Evolutionary conservation across 2,888 invertebrate species (phyloP).

Genomic region (Aphidius colemani): DNA sequence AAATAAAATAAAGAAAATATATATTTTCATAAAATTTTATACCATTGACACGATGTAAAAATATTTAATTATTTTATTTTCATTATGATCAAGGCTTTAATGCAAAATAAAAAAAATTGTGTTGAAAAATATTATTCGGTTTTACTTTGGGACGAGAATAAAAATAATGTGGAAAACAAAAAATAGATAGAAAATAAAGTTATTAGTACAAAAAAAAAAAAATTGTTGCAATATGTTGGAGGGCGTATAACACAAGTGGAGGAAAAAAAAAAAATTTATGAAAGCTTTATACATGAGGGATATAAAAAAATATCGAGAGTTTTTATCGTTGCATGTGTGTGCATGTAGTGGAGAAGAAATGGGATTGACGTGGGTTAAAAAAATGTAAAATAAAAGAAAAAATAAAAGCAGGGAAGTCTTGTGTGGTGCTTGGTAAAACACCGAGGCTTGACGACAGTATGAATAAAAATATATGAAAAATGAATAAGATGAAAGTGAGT

Average conservation of each 20-base stretch:
- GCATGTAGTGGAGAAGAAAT: slow-evolving; percentile 17
- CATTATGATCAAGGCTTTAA: no score
- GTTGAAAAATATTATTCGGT: no score
- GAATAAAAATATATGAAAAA: not conserved
- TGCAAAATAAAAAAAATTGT: no score
- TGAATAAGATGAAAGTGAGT: slow-evolving; percentile 25
- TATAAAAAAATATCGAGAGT: slow-evolving; percentile 24
- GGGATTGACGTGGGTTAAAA: slow-evolving; percentile 19
- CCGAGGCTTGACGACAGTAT: slow-evolving; percentile 1
- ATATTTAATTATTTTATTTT: no score
- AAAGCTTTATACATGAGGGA: slow-evolving; percentile 7
- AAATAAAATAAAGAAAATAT: not conserved
- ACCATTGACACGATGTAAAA: no score
- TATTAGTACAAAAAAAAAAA: slow-evolving; percentile 17
- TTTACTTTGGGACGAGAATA: no score
- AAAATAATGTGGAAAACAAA: no score
- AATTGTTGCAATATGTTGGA: slow-evolving; percentile 11
- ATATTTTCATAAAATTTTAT: no score
- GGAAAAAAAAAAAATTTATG: slow-evolving; percentile 7
- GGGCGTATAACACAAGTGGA: slow-evolving; percentile 8
- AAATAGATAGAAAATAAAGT: not conserved
- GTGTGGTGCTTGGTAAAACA: no score
- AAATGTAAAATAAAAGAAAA: slow-evolving; percentile 17
- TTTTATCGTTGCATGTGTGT: slow-evolving; percentile 24
- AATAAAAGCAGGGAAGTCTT: not conserved